phyloP scores from a whole-genome alignment of 2,113 vertebrate species.

The Burhinus bistriatus region DNA sequence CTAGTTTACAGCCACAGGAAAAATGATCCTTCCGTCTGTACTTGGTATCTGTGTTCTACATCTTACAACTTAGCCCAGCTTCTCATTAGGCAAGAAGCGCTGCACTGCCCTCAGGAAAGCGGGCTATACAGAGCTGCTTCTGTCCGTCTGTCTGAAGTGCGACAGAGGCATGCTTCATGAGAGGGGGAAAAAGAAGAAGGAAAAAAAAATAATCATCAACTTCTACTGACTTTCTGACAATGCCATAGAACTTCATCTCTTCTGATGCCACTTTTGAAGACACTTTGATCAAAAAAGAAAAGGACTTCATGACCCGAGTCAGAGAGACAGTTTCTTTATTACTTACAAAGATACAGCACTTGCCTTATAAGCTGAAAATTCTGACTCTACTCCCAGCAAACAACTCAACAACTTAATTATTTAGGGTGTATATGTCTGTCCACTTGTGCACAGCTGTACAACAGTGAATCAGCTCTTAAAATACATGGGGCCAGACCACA shows the following conservation, averaged over 20 bases:
- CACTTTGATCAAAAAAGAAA: neutral
- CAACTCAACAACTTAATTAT: neutral
- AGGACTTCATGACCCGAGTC: neutral
- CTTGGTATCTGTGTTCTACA: neutral
- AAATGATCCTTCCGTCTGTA: neutral
- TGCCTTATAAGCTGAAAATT: neutral
- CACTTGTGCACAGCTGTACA: neutral
- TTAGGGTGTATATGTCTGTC: neutral
- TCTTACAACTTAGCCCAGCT: neutral
- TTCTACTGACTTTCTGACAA: neutral
- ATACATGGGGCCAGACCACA: neutral
- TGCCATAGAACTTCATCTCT: neutral
- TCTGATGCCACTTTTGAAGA: neutral
- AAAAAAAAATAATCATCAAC: neutral
- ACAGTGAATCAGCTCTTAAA: neutral
- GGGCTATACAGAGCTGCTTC: neutral
- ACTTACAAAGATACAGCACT: neutral
- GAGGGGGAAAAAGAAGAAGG: fast-evolving
- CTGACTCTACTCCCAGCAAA: neutral
- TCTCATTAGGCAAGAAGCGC: neutral
- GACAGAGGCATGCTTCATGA: fast-evolving
- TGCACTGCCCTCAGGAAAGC: neutral
- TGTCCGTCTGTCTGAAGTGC: neutral
- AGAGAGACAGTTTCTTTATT: neutral
- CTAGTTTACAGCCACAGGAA: neutral